These are phyloP conservation scores for Otocyon megalotis DNA, from an alignment of 2,113 vertebrate genomes.

Conservation along the genomic window DNA sequence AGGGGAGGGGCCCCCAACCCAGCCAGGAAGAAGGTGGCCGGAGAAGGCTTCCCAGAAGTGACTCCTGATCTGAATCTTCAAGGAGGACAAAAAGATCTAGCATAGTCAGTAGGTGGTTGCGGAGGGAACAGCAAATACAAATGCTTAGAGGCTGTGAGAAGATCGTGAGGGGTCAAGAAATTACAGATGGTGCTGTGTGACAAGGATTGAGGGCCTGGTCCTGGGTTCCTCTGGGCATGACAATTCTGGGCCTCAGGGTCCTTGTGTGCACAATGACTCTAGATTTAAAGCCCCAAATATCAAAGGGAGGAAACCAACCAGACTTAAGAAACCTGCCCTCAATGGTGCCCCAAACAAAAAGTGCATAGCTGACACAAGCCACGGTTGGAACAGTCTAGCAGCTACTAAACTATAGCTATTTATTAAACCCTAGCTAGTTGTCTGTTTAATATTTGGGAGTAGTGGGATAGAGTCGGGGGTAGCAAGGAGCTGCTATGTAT, in stretches of 20 bases:
- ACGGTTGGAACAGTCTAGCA: too few relatives aligned
- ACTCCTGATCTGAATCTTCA: background rate
- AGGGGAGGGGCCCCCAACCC: background rate
- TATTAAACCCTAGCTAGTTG: background rate
- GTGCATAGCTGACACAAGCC: background rate
- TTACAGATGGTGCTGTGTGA: background rate
- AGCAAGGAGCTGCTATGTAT: background rate
- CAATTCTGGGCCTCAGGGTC: background rate
- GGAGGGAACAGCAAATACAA: background rate
- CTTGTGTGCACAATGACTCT: background rate
- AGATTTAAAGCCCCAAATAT: background rate
- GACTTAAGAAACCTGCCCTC: background rate
- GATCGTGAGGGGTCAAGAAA: background rate
- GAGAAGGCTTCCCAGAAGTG: background rate
- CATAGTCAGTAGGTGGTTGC: accelerated
- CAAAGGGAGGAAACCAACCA: background rate
- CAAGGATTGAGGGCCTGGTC: background rate
- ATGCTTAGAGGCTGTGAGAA: background rate
- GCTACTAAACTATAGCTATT: background rate
- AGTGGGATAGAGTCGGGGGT: accelerated
- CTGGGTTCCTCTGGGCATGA: background rate
- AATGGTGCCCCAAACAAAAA: background rate
- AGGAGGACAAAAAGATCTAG: background rate
- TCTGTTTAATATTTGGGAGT: background rate
- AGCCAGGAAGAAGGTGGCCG: accelerated